Evolutionary conservation across 2,888 invertebrate species (phyloP), one percentile per base, ranked within the genome.

Genomic region (Morpho deidamia): DNA sequence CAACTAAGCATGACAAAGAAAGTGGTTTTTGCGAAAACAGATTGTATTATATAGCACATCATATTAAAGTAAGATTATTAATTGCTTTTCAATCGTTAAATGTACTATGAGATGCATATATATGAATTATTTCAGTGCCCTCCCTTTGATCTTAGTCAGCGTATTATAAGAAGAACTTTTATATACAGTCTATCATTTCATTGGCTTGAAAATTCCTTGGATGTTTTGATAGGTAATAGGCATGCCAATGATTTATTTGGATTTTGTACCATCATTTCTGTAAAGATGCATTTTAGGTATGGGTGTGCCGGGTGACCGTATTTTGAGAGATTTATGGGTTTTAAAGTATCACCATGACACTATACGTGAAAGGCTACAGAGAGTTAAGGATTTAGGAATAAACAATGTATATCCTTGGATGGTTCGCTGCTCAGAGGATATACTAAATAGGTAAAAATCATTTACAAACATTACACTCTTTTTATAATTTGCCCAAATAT

Each of bases 361-460:
- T 8, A 91, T 93, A n/a, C 67, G 76, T 52, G 66, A 84, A 12
- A 83, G 92, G 52, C 74, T 93, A 9, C 74, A 87, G 61, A 79
- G 78, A 49, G 85, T 92, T 0, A 83, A 84, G 69, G 72, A 76
- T 42, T 81, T 87, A 57, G 91, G 91, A 47, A 76, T 88, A 52
- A 89, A 78, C 35, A 73, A 81, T 58, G 76, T 92, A 9, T 92
- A 91, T 78, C 92, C 93, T 3, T 93, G 93, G 93, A 93, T 93
- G 92, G 91, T 93, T 35, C 80, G 93, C 60, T 93, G 93, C 69
- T 83, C 92, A 12, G 91, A 92, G 62, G 73, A 82, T 14, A 84
- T 91, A 64, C 72, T 93, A 40, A 78, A 90, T 59, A 92, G 91
- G 93, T 92, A 76, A 50, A 39, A 41, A 23, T 44, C 11, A 40